Base-by-base conservation (phyloP, 2,113 vertebrate genomes). In the Sebastes fasciatus region DNA sequence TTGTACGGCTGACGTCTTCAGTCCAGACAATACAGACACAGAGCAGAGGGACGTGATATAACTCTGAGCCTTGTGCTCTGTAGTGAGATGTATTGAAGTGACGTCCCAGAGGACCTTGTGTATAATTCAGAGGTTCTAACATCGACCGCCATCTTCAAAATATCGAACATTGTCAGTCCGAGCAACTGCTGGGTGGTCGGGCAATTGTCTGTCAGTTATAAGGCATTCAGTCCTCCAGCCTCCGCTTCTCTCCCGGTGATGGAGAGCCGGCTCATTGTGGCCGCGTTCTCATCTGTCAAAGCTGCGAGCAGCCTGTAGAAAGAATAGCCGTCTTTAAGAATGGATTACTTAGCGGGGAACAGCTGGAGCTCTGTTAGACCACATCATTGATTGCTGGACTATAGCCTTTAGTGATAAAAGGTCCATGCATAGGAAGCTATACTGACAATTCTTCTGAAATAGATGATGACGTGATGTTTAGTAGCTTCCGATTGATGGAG, bases 91-190 rank as follows among this genome's bases (percentile, higher is more conserved):
- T 86, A 85, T 92, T 86, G 82, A 86, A 91, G 80, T 54, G n/a
- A 17, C 54, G 70, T 87, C 91, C 82, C 84, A 51, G 62, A 85
- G 84, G 91, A 89, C 57, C 79, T 73, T 81, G 79, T 88, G 86
- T 89, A 88, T 93, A 89, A 93, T 91, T 93, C 88, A 85, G 49
- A 89, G 83, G 83, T 88, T 86, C 78, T 83, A 83, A 88, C 85
- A 88, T 93, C 83, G 88, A 89, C 87, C 70, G 45, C 71, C 83
- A 83, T 93, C 86, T 89, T 87, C 84, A 86, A 92, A 88, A 87
- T 91, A 94, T 93, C 61, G 91, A 93, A 88, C 82, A 83, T 72
- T 86, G 86, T 86, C 80, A 65, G 68, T 91, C 75, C 23, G n/a
- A 84, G 77, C 63, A 8, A 84, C 89, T 81, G 84, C 79, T 6